phyloP scores from a whole-genome alignment of 2,797 vertebrate genomes.

The Gambelia wislizenii region DNA sequence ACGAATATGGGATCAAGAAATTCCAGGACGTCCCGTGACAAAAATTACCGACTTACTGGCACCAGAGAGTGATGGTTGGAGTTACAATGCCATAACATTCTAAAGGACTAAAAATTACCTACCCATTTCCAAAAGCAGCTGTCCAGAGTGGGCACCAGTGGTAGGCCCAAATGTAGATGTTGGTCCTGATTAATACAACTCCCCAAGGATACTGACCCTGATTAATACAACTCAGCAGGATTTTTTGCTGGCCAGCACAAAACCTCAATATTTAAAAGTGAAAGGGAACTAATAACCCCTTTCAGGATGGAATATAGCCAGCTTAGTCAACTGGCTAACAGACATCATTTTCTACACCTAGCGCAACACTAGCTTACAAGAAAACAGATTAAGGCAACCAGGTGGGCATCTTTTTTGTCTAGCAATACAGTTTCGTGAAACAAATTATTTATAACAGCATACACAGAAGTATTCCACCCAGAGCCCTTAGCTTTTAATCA shows the following conservation, averaged over 20 bases:
- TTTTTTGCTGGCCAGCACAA: background rate
- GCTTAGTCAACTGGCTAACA: conserved; percentile 4
- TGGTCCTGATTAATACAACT: background rate
- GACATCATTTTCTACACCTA: background rate
- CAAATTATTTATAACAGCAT: conserved; percentile 32
- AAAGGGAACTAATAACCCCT: conserved; percentile 8
- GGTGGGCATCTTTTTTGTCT: background rate
- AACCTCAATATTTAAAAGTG: background rate
- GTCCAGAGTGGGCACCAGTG: background rate
- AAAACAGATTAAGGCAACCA: background rate
- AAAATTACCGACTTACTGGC: too few relatives aligned
- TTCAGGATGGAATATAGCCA: background rate
- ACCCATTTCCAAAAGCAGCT: background rate
- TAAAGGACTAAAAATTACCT: background rate
- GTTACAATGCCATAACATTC: background rate
- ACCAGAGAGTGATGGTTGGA: background rate
- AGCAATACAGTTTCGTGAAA: background rate
- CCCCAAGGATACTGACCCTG: background rate
- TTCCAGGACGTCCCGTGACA: too few relatives aligned
- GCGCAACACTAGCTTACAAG: background rate
- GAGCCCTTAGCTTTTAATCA: conserved; percentile 25
- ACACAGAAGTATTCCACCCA: conserved; percentile 1
- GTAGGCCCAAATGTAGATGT: too few relatives aligned
- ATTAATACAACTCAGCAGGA: background rate
- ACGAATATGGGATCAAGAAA: too few relatives aligned